phyloP scores from a whole-genome alignment of 2,113 vertebrate genomes.

The Hyperopisus bebe region DNA sequence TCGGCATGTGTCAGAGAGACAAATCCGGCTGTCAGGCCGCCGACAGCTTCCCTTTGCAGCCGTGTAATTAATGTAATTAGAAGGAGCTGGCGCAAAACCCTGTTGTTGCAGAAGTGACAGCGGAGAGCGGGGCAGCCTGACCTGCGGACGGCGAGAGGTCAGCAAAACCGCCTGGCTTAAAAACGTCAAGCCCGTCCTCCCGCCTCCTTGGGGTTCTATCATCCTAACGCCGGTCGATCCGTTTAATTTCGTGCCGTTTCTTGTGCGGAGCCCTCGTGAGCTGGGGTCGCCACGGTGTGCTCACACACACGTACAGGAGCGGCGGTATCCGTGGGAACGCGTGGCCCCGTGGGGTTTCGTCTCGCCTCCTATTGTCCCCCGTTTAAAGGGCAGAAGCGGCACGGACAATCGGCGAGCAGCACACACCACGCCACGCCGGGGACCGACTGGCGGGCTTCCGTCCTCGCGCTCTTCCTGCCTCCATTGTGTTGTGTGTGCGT shows the following conservation, averaged over 20 bases:
- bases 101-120: background rate
- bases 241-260: background rate
- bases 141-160: background rate
- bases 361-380: background rate
- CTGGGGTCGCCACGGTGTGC: background rate
- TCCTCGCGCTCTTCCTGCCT: constrained; percentile 22
- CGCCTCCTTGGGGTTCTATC: background rate
- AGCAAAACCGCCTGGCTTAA: background rate
- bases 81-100: background rate
- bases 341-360: background rate
- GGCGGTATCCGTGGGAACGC: background rate
- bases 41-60: background rate
- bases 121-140: background rate
- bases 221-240: background rate
- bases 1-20: background rate
- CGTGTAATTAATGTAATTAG: constrained; percentile 5
- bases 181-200: no score
- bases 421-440: background rate
- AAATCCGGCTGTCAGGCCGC: background rate
- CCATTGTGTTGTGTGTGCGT: constrained; percentile 26
- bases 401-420: constrained; percentile 23
- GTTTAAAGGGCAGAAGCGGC: background rate
- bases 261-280: background rate
- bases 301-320: background rate
- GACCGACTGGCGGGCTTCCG: constrained; percentile 5